Conservation (phyloP, 2,888 invertebrate species). For the Lapara coniferarum region DNA sequence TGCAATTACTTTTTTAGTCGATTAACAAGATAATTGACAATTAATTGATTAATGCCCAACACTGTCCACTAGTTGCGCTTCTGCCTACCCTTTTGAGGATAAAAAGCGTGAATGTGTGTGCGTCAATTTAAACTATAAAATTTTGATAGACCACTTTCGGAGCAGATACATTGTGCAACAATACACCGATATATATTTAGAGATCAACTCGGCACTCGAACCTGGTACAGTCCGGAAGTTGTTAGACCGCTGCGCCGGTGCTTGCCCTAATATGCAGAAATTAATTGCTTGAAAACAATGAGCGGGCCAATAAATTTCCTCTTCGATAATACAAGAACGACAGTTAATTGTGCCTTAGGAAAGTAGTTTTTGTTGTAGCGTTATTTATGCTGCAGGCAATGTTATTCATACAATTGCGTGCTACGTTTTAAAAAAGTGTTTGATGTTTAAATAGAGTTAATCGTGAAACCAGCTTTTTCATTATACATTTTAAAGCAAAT, state of each 20-base stretch:
- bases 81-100: too few relatives aligned
- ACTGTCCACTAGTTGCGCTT: too few relatives aligned
- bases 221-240: slow-evolving; percentile 63
- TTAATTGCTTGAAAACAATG: slow-evolving; percentile 59
- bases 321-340: slow-evolving; percentile 31
- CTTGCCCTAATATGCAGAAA: slow-evolving; percentile 62
- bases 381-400: slow-evolving; percentile 13
- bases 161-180: not conserved
- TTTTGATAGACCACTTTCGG: too few relatives aligned
- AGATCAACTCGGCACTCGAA: slow-evolving; percentile 47
- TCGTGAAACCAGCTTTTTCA: not conserved
- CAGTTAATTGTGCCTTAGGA: slow-evolving; percentile 24
- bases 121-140: too few relatives aligned
- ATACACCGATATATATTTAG: slow-evolving; percentile 58
- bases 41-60: too few relatives aligned
- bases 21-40: too few relatives aligned
- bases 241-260: slow-evolving; percentile 56
- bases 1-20: too few relatives aligned
- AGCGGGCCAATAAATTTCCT: slow-evolving; percentile 44
- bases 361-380: slow-evolving; percentile 7
- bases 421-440: not conserved
- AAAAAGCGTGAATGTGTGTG: too few relatives aligned
- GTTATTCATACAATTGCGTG: slow-evolving; percentile 13
- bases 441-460: slow-evolving; percentile 1
- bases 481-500: not conserved